A percentile compares a stretch with the other conserved stretches of the same genome.
Evolutionary conservation across 2,888 invertebrate genomes (phyloP).

Genomic region (Thymelicus acteon): DNA sequence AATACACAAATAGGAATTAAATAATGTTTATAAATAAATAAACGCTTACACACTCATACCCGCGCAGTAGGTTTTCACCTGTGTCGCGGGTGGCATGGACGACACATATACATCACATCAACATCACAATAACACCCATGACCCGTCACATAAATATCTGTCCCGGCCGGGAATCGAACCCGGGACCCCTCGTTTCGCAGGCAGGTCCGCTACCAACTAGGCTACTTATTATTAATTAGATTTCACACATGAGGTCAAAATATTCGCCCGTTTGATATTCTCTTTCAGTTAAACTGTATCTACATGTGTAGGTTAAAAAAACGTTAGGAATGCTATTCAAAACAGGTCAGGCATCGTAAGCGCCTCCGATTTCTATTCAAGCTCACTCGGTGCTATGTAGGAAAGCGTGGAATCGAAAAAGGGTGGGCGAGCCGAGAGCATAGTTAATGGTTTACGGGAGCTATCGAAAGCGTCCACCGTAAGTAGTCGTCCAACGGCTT

Average conservation of each 20-base stretch:
- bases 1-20: neutral
- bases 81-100: too few species aligned
- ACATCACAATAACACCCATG: too few species aligned
- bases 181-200: too few species aligned
- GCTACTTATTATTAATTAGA: neutral
- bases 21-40: neutral
- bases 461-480: conserved; percentile 68
- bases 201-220: too few species aligned
- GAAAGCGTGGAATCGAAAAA: conserved; percentile 37
- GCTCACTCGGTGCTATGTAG: conserved; percentile 24
- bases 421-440: conserved; percentile 38
- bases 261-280: neutral
- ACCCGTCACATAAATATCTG: too few species aligned
- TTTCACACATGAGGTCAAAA: neutral
- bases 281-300: neutral
- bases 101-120: too few species aligned
- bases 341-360: conserved; percentile 32
- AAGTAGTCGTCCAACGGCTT: conserved; percentile 69
- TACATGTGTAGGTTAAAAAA: conserved; percentile 1
- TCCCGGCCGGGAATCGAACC: too few species aligned
- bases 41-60: too few species aligned
- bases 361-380: conserved; percentile 27
- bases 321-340: conserved; percentile 29
- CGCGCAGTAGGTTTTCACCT: too few species aligned
- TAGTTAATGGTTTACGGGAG: conserved; percentile 50